phyloP scores from a whole-genome alignment of 37 sponge, comb jelly and placozoan genomes.

The Spongilla lacustris region DNA sequence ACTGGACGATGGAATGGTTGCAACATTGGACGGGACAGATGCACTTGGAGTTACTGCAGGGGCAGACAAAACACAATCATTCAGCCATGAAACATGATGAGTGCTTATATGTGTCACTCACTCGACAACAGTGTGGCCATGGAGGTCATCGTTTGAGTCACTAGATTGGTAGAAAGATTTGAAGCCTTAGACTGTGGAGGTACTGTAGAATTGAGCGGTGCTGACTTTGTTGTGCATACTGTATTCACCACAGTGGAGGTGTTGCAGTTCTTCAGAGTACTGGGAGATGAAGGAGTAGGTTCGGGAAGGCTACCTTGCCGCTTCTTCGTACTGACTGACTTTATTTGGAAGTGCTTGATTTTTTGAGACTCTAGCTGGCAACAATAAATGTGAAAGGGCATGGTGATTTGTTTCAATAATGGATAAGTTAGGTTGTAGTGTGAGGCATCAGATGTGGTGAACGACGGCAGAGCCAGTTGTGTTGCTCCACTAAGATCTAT shows the following conservation, averaged over 20 bases:
- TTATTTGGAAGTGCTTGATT: neutral
- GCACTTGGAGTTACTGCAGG: no score
- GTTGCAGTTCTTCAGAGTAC: neutral
- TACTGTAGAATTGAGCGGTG: no score
- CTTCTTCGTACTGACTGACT: neutral
- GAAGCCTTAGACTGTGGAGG: neutral
- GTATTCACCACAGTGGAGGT: neutral
- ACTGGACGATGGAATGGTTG: no score
- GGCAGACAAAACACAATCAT: no score
- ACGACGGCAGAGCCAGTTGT: conserved; percentile 8
- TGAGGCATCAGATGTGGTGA: neutral
- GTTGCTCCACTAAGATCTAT: conserved; percentile 14
- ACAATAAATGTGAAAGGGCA: conserved; percentile 59
- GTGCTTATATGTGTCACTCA: no score
- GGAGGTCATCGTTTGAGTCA: neutral
- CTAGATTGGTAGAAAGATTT: neutral
- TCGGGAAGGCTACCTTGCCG: neutral
- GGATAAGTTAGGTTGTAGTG: conserved; percentile 37
- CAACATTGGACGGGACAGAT: no score
- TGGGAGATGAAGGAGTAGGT: neutral
- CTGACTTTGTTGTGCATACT: neutral
- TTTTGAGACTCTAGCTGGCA: conserved; percentile 20
- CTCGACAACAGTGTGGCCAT: no score
- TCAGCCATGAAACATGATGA: no score
- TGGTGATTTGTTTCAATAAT: conserved; percentile 6